A percentile compares a stretch with the other conserved stretches of the same genome.
phyloP scores from a whole-genome alignment of 2,113 vertebrate species.

The Morone chrysops region DNA sequence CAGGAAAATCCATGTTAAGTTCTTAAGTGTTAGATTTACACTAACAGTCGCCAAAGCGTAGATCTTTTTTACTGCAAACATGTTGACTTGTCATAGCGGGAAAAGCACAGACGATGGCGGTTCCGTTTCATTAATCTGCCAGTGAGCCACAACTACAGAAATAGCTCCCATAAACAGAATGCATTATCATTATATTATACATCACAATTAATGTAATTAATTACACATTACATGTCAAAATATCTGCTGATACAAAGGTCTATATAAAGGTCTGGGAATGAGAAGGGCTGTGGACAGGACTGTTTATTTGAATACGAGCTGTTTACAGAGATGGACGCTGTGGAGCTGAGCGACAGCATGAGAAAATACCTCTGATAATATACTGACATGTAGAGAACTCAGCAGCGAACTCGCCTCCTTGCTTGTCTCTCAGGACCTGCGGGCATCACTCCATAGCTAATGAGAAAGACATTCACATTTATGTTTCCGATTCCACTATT shows the following conservation, averaged over 20 bases:
- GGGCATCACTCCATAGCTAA: background rate
- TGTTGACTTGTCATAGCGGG: background rate
- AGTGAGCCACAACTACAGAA: background rate
- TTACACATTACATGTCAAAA: background rate
- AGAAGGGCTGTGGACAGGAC: slow-evolving; percentile 37
- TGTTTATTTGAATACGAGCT: slow-evolving; percentile 74
- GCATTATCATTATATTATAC: background rate
- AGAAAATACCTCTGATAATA: slow-evolving; percentile 72
- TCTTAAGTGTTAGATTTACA: background rate
- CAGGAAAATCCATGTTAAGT: background rate
- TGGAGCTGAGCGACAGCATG: slow-evolving; percentile 66
- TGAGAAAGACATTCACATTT: background rate
- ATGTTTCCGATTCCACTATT: background rate
- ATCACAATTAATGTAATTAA: background rate
- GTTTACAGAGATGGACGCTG: slow-evolving; percentile 70
- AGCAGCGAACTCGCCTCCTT: background rate
- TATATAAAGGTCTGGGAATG: slow-evolving; percentile 12
- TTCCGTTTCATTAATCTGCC: background rate
- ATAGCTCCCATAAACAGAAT: background rate
- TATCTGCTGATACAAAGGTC: background rate
- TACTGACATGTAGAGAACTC: slow-evolving; percentile 50
- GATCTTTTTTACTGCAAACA: background rate
- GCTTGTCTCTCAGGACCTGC: slow-evolving; percentile 37
- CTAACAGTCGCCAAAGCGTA: background rate
- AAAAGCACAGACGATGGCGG: background rate